phyloP scores from a whole-genome alignment of 2,888 invertebrate genomes.

The Poecilobothrus nobilitatus region DNA sequence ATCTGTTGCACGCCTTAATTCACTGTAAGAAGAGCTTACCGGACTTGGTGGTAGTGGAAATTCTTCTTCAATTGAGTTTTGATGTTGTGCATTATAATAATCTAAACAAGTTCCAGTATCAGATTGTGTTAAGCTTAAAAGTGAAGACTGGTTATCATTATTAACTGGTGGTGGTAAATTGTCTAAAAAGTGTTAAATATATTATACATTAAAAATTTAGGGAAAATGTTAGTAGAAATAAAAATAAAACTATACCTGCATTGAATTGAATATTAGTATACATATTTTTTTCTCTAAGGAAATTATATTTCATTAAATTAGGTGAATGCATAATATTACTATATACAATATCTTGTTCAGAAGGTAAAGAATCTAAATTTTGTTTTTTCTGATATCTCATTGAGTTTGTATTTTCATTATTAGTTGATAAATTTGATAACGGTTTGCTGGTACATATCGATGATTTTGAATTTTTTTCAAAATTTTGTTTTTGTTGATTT shows the following conservation, averaged over 20 bases:
- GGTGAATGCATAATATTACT: constrained; percentile 49
- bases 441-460: neutral
- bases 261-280: constrained; percentile 9
- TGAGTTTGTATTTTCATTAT: neutral
- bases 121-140: constrained; percentile 43
- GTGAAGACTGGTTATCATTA: constrained; percentile 45
- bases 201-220: too few relatives aligned
- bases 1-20: constrained; percentile 70
- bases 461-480: constrained; percentile 13
- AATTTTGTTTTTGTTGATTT: constrained; percentile 15
- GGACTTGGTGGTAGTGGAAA: constrained; percentile 78
- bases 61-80: constrained; percentile 48
- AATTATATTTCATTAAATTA: neutral
- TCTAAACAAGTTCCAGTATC: constrained; percentile 35
- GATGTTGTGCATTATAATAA: constrained; percentile 20
- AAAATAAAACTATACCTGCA: neutral
- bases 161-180: constrained; percentile 57
- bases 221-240: neutral
- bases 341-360: constrained; percentile 45
- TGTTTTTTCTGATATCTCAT: neutral
- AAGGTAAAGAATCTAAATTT: constrained; percentile 15
- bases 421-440: constrained; percentile 1
- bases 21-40: constrained; percentile 84
- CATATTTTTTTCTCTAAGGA: neutral
- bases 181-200: constrained; percentile 26